Evolutionary conservation across 2,888 invertebrate genomes (phyloP), one percentile per base, ranked within the genome.

Genomic region (Drosophila borborema): DNA sequence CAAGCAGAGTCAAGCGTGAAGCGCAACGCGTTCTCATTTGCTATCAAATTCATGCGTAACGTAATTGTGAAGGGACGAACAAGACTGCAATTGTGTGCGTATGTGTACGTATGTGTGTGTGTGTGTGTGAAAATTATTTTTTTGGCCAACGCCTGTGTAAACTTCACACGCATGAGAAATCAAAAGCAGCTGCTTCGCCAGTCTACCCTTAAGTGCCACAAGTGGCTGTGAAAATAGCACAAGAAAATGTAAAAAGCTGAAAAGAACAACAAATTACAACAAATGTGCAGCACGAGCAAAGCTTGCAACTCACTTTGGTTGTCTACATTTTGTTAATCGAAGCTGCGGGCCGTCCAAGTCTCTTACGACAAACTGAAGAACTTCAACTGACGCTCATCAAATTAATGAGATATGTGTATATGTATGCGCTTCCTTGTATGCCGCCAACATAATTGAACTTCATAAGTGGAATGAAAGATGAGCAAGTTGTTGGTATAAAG

Each of bases 1-100:
- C 87, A 85, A 89, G 82, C 69, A 74, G 89, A 89, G 87, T 85
- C 79, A 86, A 85, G 89, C 85, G 78, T 84, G 79, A 78, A 89
- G 67, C 73, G 69, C 72, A 63, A 78, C 74, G 77, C 67, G 72
- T 68, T 84, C 85, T 66, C 82, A 77, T 70, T 84, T 74, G 62
- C 84, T 67, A 68, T 63, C 62, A 84, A 86, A 85, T 87, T 81
- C 82, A 87, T 81, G 87, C 87, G 85, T 81, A 63, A 80, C 67
- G 65, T 71, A 68, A 81, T 80, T 82, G 74, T 74, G 63, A 69
- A 70, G 59, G 51, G 46, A 67, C 56, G 55, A 55, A 28, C 54
- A 18, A 49, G 67, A 55, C 38, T 31, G 38, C 43, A 43, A 34
- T 46, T n/a, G 54, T 48, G 34, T 51, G 41, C 61, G 58, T 55